phyloP scores from a whole-genome alignment of 2,113 vertebrate genomes.

The Malurus melanocephalus region DNA sequence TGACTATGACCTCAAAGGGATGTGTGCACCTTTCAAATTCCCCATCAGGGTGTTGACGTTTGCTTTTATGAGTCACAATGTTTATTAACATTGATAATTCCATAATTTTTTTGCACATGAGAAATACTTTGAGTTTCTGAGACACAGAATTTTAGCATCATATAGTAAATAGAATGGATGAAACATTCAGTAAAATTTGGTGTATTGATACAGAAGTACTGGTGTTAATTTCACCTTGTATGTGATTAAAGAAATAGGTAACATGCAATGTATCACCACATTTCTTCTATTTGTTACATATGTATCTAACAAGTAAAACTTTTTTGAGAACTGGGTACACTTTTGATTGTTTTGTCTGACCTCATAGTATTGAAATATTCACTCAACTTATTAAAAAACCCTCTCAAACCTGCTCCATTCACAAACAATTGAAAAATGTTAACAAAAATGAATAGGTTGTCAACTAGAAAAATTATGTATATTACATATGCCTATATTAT shows the following conservation, averaged over 20 bases:
- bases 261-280: neutral
- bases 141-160: neutral
- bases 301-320: neutral
- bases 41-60: neutral
- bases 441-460: neutral
- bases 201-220: neutral
- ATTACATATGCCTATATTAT: neutral
- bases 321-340: neutral
- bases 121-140: neutral
- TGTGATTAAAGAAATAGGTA: neutral
- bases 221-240: neutral
- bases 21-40: neutral
- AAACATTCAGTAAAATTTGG: neutral
- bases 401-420: neutral
- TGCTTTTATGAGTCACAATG: neutral
- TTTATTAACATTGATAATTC: neutral
- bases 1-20: neutral
- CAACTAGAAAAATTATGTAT: neutral
- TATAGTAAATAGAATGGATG: neutral
- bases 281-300: neutral
- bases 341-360: neutral
- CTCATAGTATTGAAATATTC: neutral
- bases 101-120: neutral
- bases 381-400: accelerated
- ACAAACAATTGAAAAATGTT: neutral